A percentile compares a stretch with the other conserved stretches of the same genome.
Conservation (phyloP, 53 echinoderm and acorn worm genomes). For the Stichopus horrens region DNA sequence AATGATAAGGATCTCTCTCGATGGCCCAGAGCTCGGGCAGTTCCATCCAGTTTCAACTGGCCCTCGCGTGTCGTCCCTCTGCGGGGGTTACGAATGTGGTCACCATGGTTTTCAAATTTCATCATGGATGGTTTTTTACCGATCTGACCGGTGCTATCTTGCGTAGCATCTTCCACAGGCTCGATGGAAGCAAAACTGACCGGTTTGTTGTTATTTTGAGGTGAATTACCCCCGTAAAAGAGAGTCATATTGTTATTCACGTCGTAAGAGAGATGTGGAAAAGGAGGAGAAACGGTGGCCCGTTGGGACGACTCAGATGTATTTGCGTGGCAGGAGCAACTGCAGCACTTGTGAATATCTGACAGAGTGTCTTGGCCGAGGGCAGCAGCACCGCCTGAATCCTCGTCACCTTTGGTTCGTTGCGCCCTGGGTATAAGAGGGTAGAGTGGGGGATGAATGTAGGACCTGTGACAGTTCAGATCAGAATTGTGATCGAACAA, state of each 20-base stretch:
- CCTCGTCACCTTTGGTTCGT: neutral
- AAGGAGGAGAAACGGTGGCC: neutral
- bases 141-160: neutral
- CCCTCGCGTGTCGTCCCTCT: neutral
- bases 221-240: neutral
- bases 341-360: neutral
- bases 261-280: neutral
- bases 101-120: neutral
- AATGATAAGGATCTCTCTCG: neutral
- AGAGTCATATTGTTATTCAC: neutral
- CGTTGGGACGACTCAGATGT: neutral
- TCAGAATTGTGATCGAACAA: neutral
- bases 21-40: neutral
- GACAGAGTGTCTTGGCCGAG: neutral
- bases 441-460: constrained; percentile 8
- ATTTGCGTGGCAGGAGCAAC: neutral
- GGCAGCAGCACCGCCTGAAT: neutral
- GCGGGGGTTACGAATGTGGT: neutral
- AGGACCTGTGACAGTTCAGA: neutral
- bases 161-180: neutral
- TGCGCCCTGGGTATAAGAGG: constrained; percentile 14
- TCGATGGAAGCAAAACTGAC: neutral
- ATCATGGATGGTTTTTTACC: neutral
- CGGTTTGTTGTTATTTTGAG: neutral
- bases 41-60: neutral